A percentile compares a stretch with the other conserved stretches of the same genome.
Conservation (phyloP, 2,113 vertebrate species). For the Nerophis lumbriciformis region DNA sequence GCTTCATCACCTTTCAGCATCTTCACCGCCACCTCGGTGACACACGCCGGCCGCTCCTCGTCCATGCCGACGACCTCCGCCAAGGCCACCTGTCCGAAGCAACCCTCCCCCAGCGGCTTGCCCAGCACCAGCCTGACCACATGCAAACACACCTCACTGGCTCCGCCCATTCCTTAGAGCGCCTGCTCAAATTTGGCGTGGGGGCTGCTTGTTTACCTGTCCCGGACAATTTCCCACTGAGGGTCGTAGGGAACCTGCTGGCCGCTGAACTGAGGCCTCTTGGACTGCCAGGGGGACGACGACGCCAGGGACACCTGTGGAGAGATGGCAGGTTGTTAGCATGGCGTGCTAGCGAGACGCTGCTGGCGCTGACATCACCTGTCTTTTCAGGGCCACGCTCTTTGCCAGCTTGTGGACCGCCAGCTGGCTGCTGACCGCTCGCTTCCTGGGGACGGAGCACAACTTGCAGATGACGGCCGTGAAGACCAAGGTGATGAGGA, state of each 20-base stretch:
- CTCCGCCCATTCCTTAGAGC: background rate
- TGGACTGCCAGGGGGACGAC: conserved; percentile 82
- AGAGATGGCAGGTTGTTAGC: background rate
- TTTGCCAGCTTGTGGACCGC: conserved; percentile 89
- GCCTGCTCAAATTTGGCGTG: background rate
- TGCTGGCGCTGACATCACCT: conserved; percentile 67
- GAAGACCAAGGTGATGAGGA: conserved; percentile 81
- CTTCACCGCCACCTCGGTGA: conserved; percentile 88
- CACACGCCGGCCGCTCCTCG: conserved; percentile 80
- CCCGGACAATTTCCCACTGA: conserved; percentile 83
- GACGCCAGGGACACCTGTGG: conserved; percentile 85
- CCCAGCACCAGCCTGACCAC: conserved; percentile 79
- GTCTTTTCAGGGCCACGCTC: conserved; percentile 88
- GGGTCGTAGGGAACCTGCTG: conserved; percentile 87
- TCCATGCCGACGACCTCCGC: conserved; percentile 83
- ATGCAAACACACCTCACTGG: background rate
- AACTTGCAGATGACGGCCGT: conserved; percentile 81
- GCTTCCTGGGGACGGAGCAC: conserved; percentile 85
- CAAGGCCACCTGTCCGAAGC: conserved; percentile 85
- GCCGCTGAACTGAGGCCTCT: conserved; percentile 77
- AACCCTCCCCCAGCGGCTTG: conserved; percentile 76
- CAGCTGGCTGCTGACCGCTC: conserved; percentile 80
- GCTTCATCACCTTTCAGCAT: conserved; percentile 83
- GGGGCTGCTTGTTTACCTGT: conserved; percentile 66
- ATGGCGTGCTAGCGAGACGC: background rate